Percentiles rank a stretch among this genome's conserved stretches.
These are phyloP conservation scores for Eolophus roseicapilla DNA, from an alignment of 2,113 vertebrate species.

Conservation along the genomic window DNA sequence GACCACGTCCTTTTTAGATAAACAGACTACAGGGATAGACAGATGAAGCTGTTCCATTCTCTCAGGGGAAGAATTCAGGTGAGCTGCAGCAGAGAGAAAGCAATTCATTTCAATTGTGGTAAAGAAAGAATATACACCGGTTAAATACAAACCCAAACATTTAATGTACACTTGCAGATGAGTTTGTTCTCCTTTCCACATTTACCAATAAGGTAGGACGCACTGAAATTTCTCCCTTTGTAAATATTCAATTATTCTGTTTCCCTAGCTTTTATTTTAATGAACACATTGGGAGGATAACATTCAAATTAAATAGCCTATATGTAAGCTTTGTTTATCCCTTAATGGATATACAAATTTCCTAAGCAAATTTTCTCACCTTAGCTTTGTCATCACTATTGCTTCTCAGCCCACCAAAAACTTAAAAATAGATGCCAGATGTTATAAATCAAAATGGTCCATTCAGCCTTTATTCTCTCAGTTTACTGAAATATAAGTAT, in stretches of 20 bases:
- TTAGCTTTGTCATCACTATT: not conserved
- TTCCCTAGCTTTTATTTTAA: not conserved
- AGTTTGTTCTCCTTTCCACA: not conserved
- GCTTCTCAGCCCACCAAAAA: not conserved
- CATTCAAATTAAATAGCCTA: not conserved
- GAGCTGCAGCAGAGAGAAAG: not conserved
- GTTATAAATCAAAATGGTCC: not conserved
- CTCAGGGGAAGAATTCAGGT: not conserved
- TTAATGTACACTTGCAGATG: not conserved
- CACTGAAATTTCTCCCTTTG: not conserved
- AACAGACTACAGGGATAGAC: not conserved
- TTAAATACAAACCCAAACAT: not conserved
- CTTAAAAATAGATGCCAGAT: not conserved
- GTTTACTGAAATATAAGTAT: not conserved
- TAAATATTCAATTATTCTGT: not conserved
- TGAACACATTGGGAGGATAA: not conserved
- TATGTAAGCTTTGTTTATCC: not conserved
- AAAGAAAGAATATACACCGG: not conserved
- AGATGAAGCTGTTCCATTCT: not conserved
- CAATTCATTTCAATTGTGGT: not conserved
- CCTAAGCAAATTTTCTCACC: not conserved
- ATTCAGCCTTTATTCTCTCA: not conserved
- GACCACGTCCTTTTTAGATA: not conserved
- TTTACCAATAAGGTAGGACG: not conserved
- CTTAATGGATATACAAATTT: not conserved